Base-by-base conservation (phyloP, 2,797 vertebrate genomes). In the Sebastes umbrosus region DNA sequence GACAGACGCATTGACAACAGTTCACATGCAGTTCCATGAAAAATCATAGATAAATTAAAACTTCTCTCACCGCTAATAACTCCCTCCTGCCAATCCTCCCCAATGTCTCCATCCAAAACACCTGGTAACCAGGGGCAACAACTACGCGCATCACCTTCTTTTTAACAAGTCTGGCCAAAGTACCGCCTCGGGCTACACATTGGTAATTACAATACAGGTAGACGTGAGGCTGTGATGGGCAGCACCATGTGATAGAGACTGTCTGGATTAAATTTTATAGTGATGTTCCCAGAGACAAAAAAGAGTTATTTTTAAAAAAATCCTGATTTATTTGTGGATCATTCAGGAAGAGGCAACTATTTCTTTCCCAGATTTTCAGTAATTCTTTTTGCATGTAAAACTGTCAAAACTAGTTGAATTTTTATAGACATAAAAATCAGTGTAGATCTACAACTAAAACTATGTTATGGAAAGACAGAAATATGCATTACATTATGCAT, bases 151-250 rank as follows among this genome's bases (percentile, higher is more conserved):
- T 79, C 63, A 69, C 16, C 34, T 7, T 43, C 27, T 27, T 75
- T 25, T 84, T 57, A 79, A 76, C 29, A 20, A 57, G 54, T 46
- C 13, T 34, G 70, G 46, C 29, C 66, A 77, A 84, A 81, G 70
- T 70, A 36, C 55, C 12, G 31, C 32, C 22, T 60, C 39, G 22
- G 39, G 16, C 59, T 22, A 20, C 22, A 29, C 6, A 59, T 43
- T 43, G 63, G 25, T 43, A 43, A 65, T 65, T 70, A 13, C 69
- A 20, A 39, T 57, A 25, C 22, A 55, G 29, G 31, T 36, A 36
- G 32, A 70, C 4, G 4, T 54, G 6, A 31, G 27, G 31, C 29
- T 54, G 46, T 54, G 8, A 32, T 54, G 4, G n/a, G 18, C 7
- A 52, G 50, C 66, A 39, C 24, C 8, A 65, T 55, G 29, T 32